Evolutionary conservation across 1,140 invertebrate genomes (phyloP).

Genomic region (Nixonia krombeini): DNA sequence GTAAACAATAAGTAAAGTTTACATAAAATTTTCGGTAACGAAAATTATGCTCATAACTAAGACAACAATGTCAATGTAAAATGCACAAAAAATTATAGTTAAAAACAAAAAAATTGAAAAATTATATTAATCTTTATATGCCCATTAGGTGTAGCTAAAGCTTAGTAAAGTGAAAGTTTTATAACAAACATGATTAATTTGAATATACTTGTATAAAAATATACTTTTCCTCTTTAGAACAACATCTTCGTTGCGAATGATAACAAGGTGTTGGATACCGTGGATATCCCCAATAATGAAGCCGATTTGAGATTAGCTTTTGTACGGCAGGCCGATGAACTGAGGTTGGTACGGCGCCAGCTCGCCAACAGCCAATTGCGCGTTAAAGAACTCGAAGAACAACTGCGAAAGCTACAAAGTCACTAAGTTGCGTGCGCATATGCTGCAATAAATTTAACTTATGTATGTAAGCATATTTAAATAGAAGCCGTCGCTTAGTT

Average conservation of each 20-base stretch:
- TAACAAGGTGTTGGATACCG: conserved; percentile 62
- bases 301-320: conserved; percentile 81
- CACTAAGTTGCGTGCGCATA: conserved; percentile 9
- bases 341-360: conserved; percentile 81
- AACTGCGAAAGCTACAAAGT: conserved; percentile 71
- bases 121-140: too few relatives aligned
- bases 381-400: conserved; percentile 83
- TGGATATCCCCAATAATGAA: conserved; percentile 66
- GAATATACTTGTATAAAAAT: too few relatives aligned
- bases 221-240: too few relatives aligned
- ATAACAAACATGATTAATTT: too few relatives aligned
- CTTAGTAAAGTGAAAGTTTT: too few relatives aligned
- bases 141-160: too few relatives aligned
- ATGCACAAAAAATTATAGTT: too few relatives aligned
- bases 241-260: conserved; percentile 63
- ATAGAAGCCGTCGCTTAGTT: conserved; percentile 3
- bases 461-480: conserved; percentile 2
- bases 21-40: too few relatives aligned
- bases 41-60: too few relatives aligned
- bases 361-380: conserved; percentile 81
- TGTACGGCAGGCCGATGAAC: conserved; percentile 83
- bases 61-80: too few relatives aligned
- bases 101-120: too few relatives aligned
- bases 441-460: not conserved
- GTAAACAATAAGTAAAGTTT: too few relatives aligned